Percentiles rank a stretch among this genome's conserved stretches.
phyloP scores from a whole-genome alignment of 2,113 vertebrate genomes.

The Podarcis raffonei region DNA sequence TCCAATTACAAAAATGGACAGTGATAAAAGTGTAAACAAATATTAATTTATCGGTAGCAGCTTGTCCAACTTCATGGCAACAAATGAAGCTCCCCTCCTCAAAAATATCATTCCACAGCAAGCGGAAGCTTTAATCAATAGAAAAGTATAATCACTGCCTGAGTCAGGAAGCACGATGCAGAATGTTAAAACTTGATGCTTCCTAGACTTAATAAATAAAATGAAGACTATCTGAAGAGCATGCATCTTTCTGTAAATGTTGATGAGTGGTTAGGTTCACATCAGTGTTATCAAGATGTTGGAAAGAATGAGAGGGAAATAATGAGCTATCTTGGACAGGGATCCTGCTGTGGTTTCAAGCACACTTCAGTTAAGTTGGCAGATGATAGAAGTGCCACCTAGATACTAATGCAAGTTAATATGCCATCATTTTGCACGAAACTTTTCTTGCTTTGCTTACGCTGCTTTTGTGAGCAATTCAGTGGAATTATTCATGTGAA shows the following conservation, averaged over 20 bases:
- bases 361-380: neutral
- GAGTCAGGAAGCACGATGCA: neutral
- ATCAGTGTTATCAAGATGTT: conserved; percentile 9
- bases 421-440: neutral
- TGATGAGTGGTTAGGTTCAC: neutral
- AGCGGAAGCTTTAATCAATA: conserved; percentile 34
- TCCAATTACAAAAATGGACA: conserved; percentile 63
- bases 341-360: neutral
- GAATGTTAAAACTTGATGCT: neutral
- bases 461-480: neutral
- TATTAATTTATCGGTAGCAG: conserved; percentile 49
- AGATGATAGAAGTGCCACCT: conserved; percentile 2
- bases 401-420: neutral
- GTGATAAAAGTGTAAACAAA: conserved; percentile 61
- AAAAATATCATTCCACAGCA: conserved; percentile 10
- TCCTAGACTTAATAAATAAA: conserved; percentile 1
- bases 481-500: neutral
- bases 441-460: neutral
- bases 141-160: conserved; percentile 28
- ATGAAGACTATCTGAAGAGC: conserved; percentile 6
- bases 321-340: conserved; percentile 23
- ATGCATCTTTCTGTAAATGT: neutral
- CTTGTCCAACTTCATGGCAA: conserved; percentile 49
- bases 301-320: neutral
- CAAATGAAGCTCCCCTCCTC: conserved; percentile 21